Evolutionary conservation across 2,797 vertebrate genomes (phyloP).

Genomic region (Nyctibius grandis): DNA sequence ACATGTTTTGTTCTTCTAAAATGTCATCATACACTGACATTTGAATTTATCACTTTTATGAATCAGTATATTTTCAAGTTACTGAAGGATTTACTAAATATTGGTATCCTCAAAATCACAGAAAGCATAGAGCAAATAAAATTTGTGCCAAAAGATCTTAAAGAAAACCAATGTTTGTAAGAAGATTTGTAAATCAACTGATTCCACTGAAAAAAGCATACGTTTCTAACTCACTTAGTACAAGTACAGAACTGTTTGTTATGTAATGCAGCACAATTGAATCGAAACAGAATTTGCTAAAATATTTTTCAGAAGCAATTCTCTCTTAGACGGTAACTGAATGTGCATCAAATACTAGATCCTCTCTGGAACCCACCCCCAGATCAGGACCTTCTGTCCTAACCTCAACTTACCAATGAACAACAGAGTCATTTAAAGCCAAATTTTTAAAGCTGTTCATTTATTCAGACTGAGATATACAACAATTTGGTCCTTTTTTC

Average conservation of each 20-base stretch:
- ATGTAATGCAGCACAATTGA: not conserved
- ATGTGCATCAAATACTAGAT: too few relatives aligned
- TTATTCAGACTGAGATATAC: not conserved
- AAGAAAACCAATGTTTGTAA: not conserved
- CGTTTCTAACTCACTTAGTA: not conserved
- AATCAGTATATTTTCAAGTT: not conserved
- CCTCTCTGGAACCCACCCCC: too few relatives aligned
- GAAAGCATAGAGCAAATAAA: not conserved
- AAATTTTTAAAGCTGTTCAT: not conserved
- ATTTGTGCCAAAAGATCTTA: not conserved
- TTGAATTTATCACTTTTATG: not conserved
- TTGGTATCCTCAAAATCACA: accelerated
- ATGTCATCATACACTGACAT: not conserved
- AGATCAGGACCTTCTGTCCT: too few relatives aligned
- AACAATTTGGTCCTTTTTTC: not conserved
- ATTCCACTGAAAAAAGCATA: not conserved
- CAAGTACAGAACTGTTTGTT: not conserved
- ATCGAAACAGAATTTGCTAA: not conserved
- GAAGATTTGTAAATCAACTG: not conserved
- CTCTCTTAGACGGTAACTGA: too few relatives aligned
- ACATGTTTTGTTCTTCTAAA: not conserved
- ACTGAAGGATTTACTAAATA: not conserved
- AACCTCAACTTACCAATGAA: not conserved
- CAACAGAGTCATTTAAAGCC: not conserved
- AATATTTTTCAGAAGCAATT: too few relatives aligned